phyloP scores from a whole-genome alignment of 2,888 invertebrate genomes.

The Crocallis elinguaria region DNA sequence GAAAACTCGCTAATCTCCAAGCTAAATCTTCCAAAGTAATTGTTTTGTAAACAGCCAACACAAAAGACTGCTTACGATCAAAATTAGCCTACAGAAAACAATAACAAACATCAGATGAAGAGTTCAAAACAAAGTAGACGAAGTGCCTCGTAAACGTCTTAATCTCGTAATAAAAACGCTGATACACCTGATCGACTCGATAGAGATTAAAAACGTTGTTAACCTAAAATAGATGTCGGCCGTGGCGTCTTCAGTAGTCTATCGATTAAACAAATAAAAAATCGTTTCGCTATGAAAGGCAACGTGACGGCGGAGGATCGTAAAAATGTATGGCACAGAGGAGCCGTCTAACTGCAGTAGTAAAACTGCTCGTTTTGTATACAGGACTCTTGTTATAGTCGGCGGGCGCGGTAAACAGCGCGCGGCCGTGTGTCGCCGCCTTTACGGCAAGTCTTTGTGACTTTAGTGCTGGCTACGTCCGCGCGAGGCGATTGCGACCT shows the following conservation, averaged over 20 bases:
- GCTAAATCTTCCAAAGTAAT: slow-evolving; percentile 68
- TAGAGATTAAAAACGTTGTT: slow-evolving; percentile 76
- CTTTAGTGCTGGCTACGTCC: slow-evolving; percentile 59
- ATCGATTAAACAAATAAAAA: slow-evolving; percentile 85
- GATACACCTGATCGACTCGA: slow-evolving; percentile 77
- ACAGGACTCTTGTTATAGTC: slow-evolving; percentile 80
- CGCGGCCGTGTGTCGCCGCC: slow-evolving; percentile 79
- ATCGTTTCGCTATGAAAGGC: slow-evolving; percentile 80
- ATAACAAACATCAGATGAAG: slow-evolving; percentile 61
- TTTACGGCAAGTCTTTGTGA: slow-evolving; percentile 78
- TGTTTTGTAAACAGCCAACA: slow-evolving; percentile 66
- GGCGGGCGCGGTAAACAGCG: slow-evolving; percentile 74
- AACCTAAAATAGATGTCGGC: slow-evolving; percentile 74
- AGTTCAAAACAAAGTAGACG: slow-evolving; percentile 74
- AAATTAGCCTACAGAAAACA: slow-evolving; percentile 63
- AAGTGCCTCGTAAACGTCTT: slow-evolving; percentile 79
- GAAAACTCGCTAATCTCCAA: slow-evolving; percentile 71
- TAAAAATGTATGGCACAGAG: slow-evolving; percentile 83
- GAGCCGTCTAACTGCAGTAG: slow-evolving; percentile 79
- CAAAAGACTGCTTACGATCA: slow-evolving; percentile 61
- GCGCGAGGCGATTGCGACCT: slow-evolving; percentile 65
- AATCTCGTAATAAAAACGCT: slow-evolving; percentile 75
- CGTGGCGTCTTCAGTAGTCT: slow-evolving; percentile 74
- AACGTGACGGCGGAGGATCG: slow-evolving; percentile 77
- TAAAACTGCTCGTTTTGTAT: slow-evolving; percentile 81